Percentiles rank a stretch among this genome's conserved stretches.
Conservation (phyloP, 2,888 invertebrate genomes). For the Aspidiotus destructor region DNA sequence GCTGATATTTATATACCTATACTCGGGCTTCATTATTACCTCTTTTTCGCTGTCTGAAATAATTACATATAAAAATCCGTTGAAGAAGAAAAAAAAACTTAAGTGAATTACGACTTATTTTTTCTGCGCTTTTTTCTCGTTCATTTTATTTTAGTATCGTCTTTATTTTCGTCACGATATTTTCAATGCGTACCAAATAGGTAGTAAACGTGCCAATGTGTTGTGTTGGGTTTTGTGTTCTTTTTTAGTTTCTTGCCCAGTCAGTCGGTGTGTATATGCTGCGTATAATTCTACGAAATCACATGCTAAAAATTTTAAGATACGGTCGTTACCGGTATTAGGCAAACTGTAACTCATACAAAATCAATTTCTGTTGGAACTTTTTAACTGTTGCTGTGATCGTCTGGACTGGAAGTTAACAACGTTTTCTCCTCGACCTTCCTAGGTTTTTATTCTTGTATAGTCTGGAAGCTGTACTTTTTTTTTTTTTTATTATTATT, state of each 20-base stretch:
- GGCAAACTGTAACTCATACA: no score
- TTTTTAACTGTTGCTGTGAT: no score
- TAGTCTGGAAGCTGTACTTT: no score
- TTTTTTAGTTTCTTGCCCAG: no score
- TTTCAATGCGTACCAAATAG: neutral
- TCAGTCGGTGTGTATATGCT: no score
- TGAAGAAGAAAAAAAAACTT: neutral
- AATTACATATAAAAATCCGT: conserved; percentile 1
- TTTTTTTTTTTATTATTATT: conserved; percentile 12
- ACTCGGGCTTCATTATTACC: neutral
- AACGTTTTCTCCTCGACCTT: neutral
- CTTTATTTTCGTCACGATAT: conserved; percentile 1
- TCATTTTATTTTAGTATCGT: neutral
- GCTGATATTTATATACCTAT: neutral
- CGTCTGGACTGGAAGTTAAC: neutral
- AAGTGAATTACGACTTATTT: neutral
- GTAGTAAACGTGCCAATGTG: neutral
- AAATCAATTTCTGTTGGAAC: no score
- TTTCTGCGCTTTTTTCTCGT: neutral
- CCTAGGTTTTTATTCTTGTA: neutral
- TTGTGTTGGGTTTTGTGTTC: no score
- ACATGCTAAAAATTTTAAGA: no score
- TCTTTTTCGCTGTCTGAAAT: conserved; percentile 2
- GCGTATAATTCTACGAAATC: no score
- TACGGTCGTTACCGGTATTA: no score